Evolutionary conservation across 2,797 vertebrate genomes (phyloP).

Genomic region (Propithecus deckenii): DNA sequence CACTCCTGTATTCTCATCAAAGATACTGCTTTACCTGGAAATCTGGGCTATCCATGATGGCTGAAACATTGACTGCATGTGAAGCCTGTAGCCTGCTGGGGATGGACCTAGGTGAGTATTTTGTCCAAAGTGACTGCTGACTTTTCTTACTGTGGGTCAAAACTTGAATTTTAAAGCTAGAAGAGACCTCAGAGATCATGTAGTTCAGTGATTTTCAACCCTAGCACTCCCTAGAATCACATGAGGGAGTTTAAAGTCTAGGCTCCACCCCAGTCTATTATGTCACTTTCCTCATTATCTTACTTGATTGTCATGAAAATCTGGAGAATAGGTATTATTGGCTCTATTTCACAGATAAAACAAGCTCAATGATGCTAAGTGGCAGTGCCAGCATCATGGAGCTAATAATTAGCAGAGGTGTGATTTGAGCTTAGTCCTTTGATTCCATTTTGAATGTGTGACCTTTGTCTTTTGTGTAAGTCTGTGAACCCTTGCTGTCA

Average conservation of each 20-base stretch:
- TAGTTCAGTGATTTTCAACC: constrained; percentile 11
- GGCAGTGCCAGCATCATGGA: not conserved
- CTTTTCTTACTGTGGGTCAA: constrained; percentile 9
- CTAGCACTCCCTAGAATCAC: not conserved
- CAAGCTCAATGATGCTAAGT: not conserved
- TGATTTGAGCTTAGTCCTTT: constrained; percentile 26
- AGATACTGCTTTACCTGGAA: not conserved
- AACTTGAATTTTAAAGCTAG: constrained; percentile 1
- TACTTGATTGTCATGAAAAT: not conserved
- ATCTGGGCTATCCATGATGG: not conserved
- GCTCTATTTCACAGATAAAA: constrained; percentile 15
- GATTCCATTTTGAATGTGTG: constrained; percentile 42
- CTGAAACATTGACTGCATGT: not conserved
- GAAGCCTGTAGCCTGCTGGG: not conserved
- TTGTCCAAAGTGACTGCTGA: constrained; percentile 17
- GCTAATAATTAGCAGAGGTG: constrained; percentile 11
- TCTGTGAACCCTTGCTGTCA: not conserved
- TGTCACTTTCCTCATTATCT: constrained; percentile 13
- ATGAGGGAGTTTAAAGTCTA: not conserved
- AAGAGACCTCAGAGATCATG: not conserved
- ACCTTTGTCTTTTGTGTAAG: not conserved
- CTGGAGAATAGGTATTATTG: constrained; percentile 13
- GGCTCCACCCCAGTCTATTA: not conserved
- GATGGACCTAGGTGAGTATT: not conserved
- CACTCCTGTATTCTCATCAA: not conserved